Evolutionary conservation across 2,888 invertebrate genomes (phyloP), one percentile per base, ranked within the genome.

Genomic region (Epinotia ramella): DNA sequence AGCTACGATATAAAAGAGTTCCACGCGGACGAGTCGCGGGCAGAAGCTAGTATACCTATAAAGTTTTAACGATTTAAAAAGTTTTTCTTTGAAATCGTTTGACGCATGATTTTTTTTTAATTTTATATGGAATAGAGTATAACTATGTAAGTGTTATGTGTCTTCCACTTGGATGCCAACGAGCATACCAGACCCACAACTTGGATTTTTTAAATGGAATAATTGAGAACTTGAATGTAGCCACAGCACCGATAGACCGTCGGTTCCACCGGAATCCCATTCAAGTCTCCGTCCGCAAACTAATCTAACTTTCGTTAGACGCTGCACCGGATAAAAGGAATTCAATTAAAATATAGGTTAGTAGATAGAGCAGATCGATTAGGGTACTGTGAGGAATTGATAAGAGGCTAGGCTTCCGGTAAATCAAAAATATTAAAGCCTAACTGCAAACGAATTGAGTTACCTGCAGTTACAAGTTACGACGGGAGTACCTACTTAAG

Each of bases 251-350:
- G 33, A 62, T 56, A 66, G 68, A 13, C 12, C n/a, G 7, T 4
- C 28, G 16, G 44, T 3, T 2, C 57, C 16, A 53, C 28, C 28
- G 65, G 28, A 53, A 65, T 53, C 60, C 46, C 44, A 60, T 60
- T 60, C 60, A 64, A 40, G 49, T 70, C 59, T 70, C 66, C 67
- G 71, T 67, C 62, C 63, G 67, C 67, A 76, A 76, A 76, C 76
- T 76, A 76, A 76, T 76, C 62, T 76, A 76, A 76, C 76, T 76
- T 76, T 53, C 28, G 64, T 75, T 67, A 56, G 44, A 57, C 62
- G 65, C 71, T 63, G 76, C 71, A 67, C 66, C 65, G 53, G 75
- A 46, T 72, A 67, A 66, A 76, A 72, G 62, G 72, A 62, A 72
- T 72, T 76, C 76, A 63, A 76, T 76, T 76, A 67, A 71, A 63